Conservation (phyloP, 1,140 invertebrate species). For the Drosophila carrolli region DNA sequence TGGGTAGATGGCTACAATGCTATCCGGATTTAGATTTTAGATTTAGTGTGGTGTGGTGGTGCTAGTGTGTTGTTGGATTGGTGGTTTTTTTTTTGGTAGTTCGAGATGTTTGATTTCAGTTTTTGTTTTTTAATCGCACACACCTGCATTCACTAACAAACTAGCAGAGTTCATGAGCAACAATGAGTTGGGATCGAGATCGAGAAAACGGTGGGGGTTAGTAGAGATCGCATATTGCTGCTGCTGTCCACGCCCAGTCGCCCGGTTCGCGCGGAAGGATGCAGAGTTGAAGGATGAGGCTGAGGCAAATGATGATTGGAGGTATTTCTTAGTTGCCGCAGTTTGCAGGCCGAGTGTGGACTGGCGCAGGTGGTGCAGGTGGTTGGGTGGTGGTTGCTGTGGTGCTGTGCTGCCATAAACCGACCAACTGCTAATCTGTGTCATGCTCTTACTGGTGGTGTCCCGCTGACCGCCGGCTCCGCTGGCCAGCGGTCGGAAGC, state of each 20-base stretch:
- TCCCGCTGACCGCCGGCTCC: conserved; percentile 64
- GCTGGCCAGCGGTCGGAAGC: conserved; percentile 74
- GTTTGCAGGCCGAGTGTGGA: conserved; percentile 84
- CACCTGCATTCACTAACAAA: conserved; percentile 84
- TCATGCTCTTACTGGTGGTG: conserved; percentile 83
- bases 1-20: conserved; percentile 35
- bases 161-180: conserved; percentile 85
- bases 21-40: conserved; percentile 22
- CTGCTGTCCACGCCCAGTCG: conserved; percentile 76
- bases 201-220: conserved; percentile 83
- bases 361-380: conserved; percentile 70
- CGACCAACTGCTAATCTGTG: conserved; percentile 78
- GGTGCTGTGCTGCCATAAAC: conserved; percentile 55
- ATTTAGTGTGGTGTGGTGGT: conserved; percentile 15
- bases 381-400: conserved; percentile 48
- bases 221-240: conserved; percentile 81
- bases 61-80: conserved; percentile 26
- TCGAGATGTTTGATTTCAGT: conserved; percentile 30
- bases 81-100: conserved; percentile 24
- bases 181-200: conserved; percentile 84
- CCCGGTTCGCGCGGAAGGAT: conserved; percentile 57
- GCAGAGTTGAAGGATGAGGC: conserved; percentile 70
- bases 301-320: conserved; percentile 82
- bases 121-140: conserved; percentile 63
- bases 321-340: conserved; percentile 84